These are phyloP conservation scores for Butorides virescens DNA, from an alignment of 2,113 vertebrate species.

Conservation along the genomic window DNA sequence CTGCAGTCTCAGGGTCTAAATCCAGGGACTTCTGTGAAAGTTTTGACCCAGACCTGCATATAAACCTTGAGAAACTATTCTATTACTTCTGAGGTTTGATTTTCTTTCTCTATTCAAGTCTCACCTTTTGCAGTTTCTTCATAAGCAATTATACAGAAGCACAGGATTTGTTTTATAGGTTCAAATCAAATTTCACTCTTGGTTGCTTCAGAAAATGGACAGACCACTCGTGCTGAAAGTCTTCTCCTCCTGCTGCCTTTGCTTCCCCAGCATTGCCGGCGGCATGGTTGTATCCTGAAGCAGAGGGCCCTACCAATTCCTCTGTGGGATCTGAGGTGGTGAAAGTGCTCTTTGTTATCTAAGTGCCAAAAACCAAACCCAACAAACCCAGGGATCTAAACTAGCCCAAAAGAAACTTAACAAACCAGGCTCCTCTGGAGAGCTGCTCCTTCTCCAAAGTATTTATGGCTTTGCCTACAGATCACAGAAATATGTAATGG, in stretches of 20 bases:
- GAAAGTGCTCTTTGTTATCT: background rate
- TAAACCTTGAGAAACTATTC: background rate
- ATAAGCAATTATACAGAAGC: background rate
- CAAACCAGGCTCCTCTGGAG: background rate
- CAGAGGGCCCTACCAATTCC: background rate
- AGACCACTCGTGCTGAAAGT: background rate
- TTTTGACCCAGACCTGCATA: background rate
- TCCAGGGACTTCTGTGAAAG: background rate
- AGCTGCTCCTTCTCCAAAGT: background rate
- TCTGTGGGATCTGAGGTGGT: background rate
- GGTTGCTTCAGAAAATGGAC: background rate
- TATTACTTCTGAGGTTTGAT: background rate
- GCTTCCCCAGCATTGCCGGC: fast-evolving
- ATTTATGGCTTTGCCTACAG: background rate
- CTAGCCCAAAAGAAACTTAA: background rate
- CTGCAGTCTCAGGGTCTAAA: background rate
- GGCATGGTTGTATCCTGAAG: background rate
- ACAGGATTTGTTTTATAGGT: background rate
- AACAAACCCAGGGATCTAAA: background rate
- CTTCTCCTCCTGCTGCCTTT: background rate
- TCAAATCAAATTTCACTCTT: background rate
- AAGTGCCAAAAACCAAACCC: background rate
- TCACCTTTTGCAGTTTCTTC: background rate
- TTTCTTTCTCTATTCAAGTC: background rate
- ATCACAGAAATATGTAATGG: background rate